These are phyloP conservation scores for Apostichopus californicus DNA, from an alignment of 35 echinoderm and acorn worm genomes.

Conservation along the genomic window DNA sequence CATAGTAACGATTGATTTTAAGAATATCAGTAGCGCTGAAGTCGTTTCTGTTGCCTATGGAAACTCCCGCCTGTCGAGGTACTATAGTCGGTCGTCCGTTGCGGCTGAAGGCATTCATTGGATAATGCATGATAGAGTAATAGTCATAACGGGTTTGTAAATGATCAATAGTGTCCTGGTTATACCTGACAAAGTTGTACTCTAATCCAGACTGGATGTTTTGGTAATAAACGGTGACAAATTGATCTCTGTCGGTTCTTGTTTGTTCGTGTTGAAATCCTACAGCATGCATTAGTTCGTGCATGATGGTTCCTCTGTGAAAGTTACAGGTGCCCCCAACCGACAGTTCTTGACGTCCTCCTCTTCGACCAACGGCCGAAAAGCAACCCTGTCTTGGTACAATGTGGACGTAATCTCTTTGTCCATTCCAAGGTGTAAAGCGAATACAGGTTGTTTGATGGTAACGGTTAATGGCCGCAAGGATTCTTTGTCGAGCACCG, in stretches of 20 bases:
- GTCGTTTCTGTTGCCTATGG: too few species aligned
- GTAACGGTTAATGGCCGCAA: constrained; percentile 68
- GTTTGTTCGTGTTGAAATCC: constrained; percentile 96
- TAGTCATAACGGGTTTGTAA: constrained; percentile 70
- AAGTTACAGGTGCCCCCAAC: constrained; percentile 71
- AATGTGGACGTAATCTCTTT: constrained; percentile 82
- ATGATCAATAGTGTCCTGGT: constrained; percentile 58
- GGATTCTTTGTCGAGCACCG: constrained; percentile 44
- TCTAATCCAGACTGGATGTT: constrained; percentile 72
- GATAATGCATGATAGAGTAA: too few species aligned
- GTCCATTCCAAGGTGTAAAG: constrained; percentile 62
- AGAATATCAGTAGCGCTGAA: too few species aligned
- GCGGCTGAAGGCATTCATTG: too few species aligned
- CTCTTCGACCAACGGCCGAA: constrained; percentile 72
- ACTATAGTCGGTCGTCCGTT: too few species aligned
- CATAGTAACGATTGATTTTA: too few species aligned
- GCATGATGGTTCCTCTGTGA: constrained; percentile 77
- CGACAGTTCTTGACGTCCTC: constrained; percentile 81
- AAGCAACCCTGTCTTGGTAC: constrained; percentile 85
- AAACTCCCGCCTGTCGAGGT: too few species aligned
- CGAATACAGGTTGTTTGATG: constrained; percentile 77
- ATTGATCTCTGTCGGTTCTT: constrained; percentile 78
- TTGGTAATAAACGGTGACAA: constrained; percentile 78
- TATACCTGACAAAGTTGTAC: constrained; percentile 73
- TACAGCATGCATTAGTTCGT: constrained; percentile 91